Base-by-base conservation (phyloP, 2,113 vertebrate genomes). In the Psephotus haematonotus region DNA sequence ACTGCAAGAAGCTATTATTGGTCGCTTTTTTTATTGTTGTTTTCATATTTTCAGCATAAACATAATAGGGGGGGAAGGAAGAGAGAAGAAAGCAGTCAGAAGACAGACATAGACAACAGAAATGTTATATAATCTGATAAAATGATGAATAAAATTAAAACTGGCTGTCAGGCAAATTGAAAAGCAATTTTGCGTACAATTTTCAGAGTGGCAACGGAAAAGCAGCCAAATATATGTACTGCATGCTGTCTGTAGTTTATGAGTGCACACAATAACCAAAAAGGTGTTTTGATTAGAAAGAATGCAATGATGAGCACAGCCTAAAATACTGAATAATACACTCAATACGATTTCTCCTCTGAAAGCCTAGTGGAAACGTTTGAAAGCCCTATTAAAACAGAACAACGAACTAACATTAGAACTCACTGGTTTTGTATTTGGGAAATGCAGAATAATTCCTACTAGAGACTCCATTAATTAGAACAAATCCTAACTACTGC, bases 121-220 rank as follows among this genome's bases (percentile, higher is more conserved):
- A 97, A 97, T 93, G 94, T 97, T 98, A 96, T 91, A 95, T 97
- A 97, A 98, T 97, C 97, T 96, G 94, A 97, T 97, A 97, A 96
- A 98, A 97, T 95, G 93, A 98, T 97, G 96, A 98, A 97, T 97
- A 98, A 98, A 98, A 98, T 98, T 98, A 98, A 98, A 98, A 97
- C 96, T 97, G 86, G 89, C 96, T 98, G 97, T 98, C 97, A 98
- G 96, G 96, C 95, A 97, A 98, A 98, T 98, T 97, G 95, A 98
- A 98, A 98, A 97, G 96, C 98, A 98, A 97, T 98, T 98, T 97
- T 97, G 96, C 97, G 97, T 97, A 91, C 92, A 92, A 91, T 97
- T 95, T 98, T 98, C 96, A 91, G 90, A 94, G 71, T 69, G 84
- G 92, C 93, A 92, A 88, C 28, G 86, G 91, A 97, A 96, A 94